Conservation (phyloP, 2,113 vertebrate species). For the Hemiprocne comata region DNA sequence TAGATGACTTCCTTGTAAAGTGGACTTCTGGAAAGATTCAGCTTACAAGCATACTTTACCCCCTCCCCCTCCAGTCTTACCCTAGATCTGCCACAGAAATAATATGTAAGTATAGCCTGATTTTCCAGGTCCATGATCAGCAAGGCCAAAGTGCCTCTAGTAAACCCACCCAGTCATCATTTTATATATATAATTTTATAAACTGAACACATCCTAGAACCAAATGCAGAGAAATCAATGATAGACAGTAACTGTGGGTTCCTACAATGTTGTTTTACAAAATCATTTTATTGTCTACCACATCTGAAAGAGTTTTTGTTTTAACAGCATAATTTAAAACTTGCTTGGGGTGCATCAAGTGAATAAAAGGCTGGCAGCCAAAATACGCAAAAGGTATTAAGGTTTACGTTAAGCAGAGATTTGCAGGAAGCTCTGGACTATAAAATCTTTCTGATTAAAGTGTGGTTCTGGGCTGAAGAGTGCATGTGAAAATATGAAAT, state of each 20-base stretch:
- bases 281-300: slow-evolving; percentile 13
- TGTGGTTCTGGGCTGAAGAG: slow-evolving; percentile 12
- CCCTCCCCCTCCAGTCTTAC: background rate
- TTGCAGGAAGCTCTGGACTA: slow-evolving; percentile 49
- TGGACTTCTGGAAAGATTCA: background rate
- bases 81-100: background rate
- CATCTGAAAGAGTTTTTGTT: slow-evolving; percentile 33
- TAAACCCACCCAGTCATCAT: background rate
- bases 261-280: slow-evolving; percentile 1
- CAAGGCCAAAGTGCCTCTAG: background rate
- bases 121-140: background rate
- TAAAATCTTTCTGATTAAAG: slow-evolving; percentile 55
- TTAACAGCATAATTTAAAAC: slow-evolving; percentile 39
- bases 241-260: background rate
- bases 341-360: slow-evolving; percentile 6
- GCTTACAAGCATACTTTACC: background rate
- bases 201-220: background rate
- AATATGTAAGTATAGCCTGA: background rate
- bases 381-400: slow-evolving; percentile 43
- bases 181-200: background rate
- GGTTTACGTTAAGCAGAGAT: slow-evolving; percentile 51
- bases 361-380: slow-evolving; percentile 35
- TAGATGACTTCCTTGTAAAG: background rate
- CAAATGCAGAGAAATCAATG: background rate
- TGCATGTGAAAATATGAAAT: slow-evolving; percentile 30